phyloP scores from a whole-genome alignment of 2,797 vertebrate species.

The Siniperca undulata region DNA sequence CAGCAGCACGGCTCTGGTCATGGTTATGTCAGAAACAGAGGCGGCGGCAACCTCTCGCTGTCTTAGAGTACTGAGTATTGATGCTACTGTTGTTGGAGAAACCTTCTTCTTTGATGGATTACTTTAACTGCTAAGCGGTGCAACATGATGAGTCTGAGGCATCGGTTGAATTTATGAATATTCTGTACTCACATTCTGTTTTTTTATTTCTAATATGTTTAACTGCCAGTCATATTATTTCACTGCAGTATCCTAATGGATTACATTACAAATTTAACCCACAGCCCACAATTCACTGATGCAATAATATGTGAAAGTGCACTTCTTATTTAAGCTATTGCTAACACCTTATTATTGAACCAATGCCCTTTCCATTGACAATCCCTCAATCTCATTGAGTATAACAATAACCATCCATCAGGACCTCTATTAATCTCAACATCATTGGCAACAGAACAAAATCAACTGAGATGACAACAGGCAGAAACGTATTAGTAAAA shows the following conservation, averaged over 20 bases:
- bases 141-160: neutral
- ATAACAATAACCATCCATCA: conserved; percentile 39
- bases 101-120: neutral
- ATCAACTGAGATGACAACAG: conserved; percentile 47
- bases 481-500: conserved; percentile 42
- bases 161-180: neutral
- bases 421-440: conserved; percentile 50
- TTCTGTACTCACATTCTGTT: neutral
- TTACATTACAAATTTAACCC: neutral
- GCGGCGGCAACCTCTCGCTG: too few species aligned
- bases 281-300: neutral
- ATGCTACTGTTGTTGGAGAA: neutral
- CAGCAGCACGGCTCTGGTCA: neutral
- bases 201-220: neutral
- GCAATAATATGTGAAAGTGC: conserved; percentile 16
- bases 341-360: conserved; percentile 37
- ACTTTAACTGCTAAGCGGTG: neutral
- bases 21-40: too few species aligned
- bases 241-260: neutral
- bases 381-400: conserved; percentile 34
- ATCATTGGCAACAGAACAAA: conserved; percentile 40
- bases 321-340: conserved; percentile 23
- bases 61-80: neutral
- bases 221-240: neutral
- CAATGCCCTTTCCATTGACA: conserved; percentile 34